Evolutionary conservation across 1,140 invertebrate species (phyloP).

Genomic region (Ptiloglossa arizonensis): DNA sequence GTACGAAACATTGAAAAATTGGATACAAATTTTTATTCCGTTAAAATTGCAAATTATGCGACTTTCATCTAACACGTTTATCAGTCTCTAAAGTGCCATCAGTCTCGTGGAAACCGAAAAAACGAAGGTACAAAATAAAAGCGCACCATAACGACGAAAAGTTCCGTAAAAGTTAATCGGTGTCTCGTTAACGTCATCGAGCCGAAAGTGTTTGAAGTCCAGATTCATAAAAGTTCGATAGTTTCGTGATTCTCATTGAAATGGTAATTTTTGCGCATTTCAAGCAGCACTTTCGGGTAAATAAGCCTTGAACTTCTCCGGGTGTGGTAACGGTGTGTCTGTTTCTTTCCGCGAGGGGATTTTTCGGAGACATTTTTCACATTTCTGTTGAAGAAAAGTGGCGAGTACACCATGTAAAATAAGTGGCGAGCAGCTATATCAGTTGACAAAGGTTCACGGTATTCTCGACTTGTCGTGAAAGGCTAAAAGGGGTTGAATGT

Average conservation of each 20-base stretch:
- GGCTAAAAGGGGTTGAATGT: background rate
- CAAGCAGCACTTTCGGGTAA: background rate
- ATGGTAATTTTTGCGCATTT: conserved; percentile 36
- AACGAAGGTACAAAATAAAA: too few species aligned
- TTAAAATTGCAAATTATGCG: too few species aligned
- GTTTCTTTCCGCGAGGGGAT: background rate
- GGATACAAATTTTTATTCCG: too few species aligned
- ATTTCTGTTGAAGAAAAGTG: too few species aligned
- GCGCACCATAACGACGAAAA: background rate
- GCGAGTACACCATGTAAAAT: too few species aligned
- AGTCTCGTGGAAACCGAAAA: too few species aligned
- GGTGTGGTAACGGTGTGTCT: background rate
- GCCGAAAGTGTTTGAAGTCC: background rate
- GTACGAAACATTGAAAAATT: too few species aligned
- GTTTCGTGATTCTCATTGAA: conserved; percentile 4
- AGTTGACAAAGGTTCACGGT: background rate
- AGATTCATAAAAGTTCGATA: conserved; percentile 1
- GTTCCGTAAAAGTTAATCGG: background rate
- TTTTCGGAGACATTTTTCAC: background rate
- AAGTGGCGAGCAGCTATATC: background rate
- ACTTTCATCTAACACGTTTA: too few species aligned
- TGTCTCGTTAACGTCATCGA: background rate
- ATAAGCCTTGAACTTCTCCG: background rate
- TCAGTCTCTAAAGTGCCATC: too few species aligned
- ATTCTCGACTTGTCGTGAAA: background rate